Evolutionary conservation across 2,113 vertebrate species (phyloP).

Genomic region (Bettongia penicillata): DNA sequence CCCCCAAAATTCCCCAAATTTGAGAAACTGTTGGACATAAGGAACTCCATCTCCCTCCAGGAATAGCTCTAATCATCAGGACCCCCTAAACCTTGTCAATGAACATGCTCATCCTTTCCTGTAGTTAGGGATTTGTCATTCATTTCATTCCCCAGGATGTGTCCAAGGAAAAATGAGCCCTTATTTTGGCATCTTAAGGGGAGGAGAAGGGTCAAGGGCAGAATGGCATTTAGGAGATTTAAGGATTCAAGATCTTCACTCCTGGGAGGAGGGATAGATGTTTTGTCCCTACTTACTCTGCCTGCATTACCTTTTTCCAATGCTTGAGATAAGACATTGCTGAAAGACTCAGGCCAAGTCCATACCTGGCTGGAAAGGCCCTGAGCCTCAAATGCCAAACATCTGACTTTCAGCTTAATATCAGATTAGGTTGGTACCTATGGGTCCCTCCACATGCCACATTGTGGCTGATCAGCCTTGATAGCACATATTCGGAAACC

Average conservation of each 20-base stretch:
- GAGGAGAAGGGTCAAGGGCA: background rate
- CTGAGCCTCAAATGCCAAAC: background rate
- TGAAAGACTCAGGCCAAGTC: background rate
- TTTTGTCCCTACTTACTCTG: background rate
- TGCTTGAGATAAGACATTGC: background rate
- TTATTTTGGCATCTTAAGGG: background rate
- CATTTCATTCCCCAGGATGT: background rate
- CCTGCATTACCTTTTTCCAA: background rate
- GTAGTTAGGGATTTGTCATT: background rate
- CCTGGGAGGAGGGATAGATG: background rate
- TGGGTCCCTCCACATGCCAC: background rate
- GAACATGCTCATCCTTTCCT: background rate
- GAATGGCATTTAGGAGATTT: background rate
- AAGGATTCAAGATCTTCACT: background rate
- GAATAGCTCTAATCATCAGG: background rate
- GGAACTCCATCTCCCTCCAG: rapidly evolving
- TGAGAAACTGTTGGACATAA: background rate
- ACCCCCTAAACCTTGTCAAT: background rate
- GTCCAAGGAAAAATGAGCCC: background rate
- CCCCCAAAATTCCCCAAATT: background rate
- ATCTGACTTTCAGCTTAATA: background rate
- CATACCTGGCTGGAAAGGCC: background rate
- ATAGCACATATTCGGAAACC: background rate
- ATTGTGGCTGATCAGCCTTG: background rate
- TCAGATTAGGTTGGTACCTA: background rate